Evolutionary conservation across 2,888 invertebrate species (phyloP).

Genomic region (Lucinisca nassula): DNA sequence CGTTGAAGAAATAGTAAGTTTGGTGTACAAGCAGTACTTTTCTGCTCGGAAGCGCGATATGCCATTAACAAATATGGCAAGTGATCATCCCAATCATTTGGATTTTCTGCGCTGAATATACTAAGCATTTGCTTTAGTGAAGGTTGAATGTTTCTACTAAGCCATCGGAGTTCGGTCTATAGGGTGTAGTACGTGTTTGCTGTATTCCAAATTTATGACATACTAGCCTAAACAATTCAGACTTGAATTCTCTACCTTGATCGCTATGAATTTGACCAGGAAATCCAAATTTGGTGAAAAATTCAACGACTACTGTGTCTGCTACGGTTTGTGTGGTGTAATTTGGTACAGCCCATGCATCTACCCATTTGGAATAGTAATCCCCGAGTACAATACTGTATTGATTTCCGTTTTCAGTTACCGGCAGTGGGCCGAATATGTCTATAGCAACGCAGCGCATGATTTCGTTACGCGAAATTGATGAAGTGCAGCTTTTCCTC

Average conservation of each 20-base stretch:
- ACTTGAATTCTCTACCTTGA: background rate
- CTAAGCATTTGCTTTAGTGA: background rate
- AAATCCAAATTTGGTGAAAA: background rate
- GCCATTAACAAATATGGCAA: background rate
- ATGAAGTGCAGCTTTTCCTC: background rate
- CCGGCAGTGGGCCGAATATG: background rate
- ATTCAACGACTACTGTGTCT: background rate
- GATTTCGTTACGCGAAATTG: background rate
- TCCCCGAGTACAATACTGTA: background rate
- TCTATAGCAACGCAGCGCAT: background rate
- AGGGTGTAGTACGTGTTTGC: background rate
- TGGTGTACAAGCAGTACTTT: background rate
- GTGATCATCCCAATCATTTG: background rate
- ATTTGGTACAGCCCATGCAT: background rate
- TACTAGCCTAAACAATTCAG: background rate
- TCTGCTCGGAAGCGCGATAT: background rate
- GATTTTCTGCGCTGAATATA: background rate
- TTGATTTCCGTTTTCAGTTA: background rate
- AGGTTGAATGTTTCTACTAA: background rate
- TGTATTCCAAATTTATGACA: background rate
- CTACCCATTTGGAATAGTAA: background rate
- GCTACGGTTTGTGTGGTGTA: background rate
- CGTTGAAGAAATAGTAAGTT: too few species aligned
- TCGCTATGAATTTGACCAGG: background rate
- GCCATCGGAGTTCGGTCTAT: background rate